These are phyloP conservation scores for Dryobotodes eremita DNA, from an alignment of 2,888 invertebrate species.

Conservation along the genomic window DNA sequence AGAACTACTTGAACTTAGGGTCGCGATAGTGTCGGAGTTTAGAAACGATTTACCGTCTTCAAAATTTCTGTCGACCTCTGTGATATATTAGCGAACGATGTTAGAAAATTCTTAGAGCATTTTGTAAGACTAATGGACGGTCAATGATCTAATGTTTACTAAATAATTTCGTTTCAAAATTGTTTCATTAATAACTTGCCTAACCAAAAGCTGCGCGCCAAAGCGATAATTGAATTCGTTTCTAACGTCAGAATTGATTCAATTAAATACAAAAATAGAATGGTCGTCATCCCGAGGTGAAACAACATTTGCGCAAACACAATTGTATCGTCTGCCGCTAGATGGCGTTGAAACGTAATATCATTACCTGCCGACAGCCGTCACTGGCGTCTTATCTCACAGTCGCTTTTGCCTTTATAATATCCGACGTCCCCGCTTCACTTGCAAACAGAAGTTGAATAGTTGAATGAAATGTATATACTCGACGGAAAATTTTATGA, in stretches of 20 bases:
- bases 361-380: constrained; percentile 70
- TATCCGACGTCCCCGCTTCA: constrained; percentile 67
- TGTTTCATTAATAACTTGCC: constrained; percentile 2
- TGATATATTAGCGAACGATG: not conserved
- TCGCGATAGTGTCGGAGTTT: constrained; percentile 30
- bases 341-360: constrained; percentile 70
- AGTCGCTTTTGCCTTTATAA: constrained; percentile 69
- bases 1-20: constrained; percentile 22
- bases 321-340: constrained; percentile 68
- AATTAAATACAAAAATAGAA: constrained; percentile 68
- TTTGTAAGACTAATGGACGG: not conserved
- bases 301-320: constrained; percentile 68
- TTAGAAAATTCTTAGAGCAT: not conserved
- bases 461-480: constrained; percentile 65
- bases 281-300: constrained; percentile 59
- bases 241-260: constrained; percentile 53
- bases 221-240: constrained; percentile 47
- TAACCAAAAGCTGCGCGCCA: constrained; percentile 7
- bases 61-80: constrained; percentile 10
- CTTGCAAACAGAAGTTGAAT: constrained; percentile 64
- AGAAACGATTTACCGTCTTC: constrained; percentile 16
- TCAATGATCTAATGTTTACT: not conserved
- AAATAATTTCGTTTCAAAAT: constrained; percentile 6
- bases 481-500: constrained; percentile 57
- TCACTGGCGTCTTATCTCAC: constrained; percentile 71